Conservation (phyloP, 2,888 invertebrate species). For the Cryptophagus acutangulus region DNA sequence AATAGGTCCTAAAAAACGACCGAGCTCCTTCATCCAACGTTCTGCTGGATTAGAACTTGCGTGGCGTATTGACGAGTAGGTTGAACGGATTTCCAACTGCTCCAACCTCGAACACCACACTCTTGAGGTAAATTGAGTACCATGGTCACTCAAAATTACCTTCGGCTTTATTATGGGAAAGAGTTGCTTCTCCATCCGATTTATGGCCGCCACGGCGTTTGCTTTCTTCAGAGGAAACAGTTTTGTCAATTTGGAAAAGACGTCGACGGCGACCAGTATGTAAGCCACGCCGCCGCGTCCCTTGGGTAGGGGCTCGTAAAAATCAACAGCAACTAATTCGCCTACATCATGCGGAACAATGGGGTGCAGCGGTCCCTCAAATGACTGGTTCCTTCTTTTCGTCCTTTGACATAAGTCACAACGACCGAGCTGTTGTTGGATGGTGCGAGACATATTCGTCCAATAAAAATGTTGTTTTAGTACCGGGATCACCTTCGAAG, state of each 20-base stretch:
- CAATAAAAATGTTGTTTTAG: slow-evolving; percentile 5
- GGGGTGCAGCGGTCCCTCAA: too few species aligned
- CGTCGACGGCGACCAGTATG: too few species aligned
- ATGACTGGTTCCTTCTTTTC: slow-evolving; percentile 8
- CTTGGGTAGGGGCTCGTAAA: slow-evolving; percentile 18
- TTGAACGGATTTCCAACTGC: too few species aligned
- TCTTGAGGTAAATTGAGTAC: slow-evolving; percentile 10
- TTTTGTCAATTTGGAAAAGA: slow-evolving; percentile 26
- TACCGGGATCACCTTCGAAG: slow-evolving; percentile 1
- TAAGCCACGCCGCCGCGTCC: too few species aligned
- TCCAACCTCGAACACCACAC: too few species aligned
- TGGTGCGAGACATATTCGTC: slow-evolving; percentile 1
- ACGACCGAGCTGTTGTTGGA: not conserved
- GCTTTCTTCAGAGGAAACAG: slow-evolving; percentile 25
- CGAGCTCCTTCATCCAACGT: too few species aligned
- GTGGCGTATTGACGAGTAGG: slow-evolving; percentile 4
- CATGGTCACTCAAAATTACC: slow-evolving; percentile 7
- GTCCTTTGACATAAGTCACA: slow-evolving; percentile 10
- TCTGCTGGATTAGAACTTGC: slow-evolving; percentile 7
- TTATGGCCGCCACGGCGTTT: slow-evolving; percentile 6
- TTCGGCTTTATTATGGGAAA: not conserved
- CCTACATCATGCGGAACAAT: slow-evolving; percentile 4
- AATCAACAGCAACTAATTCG: slow-evolving; percentile 9
- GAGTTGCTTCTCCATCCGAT: slow-evolving; percentile 4
- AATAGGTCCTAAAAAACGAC: slow-evolving; percentile 11